phyloP scores from a whole-genome alignment of 2,888 invertebrate genomes.

The Tridacna crocea region DNA sequence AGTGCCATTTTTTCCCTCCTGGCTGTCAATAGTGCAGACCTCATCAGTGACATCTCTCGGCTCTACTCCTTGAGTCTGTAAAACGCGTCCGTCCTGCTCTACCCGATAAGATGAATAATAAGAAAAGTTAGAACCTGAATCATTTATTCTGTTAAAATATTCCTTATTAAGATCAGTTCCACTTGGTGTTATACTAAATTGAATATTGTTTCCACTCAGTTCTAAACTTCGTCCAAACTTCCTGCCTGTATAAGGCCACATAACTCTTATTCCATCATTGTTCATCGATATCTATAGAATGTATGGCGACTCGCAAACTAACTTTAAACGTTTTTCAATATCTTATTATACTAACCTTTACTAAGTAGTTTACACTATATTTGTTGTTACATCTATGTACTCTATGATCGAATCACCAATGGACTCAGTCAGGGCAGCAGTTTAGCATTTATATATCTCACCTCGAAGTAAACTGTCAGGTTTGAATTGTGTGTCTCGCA shows the following conservation, averaged over 20 bases:
- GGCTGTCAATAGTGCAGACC: not conserved
- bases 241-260: constrained; percentile 53
- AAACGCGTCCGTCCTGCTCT: constrained; percentile 32
- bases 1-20: not conserved
- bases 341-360: too few species aligned
- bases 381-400: too few species aligned
- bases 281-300: too few species aligned
- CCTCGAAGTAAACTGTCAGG: not conserved
- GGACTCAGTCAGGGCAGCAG: too few species aligned
- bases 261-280: not conserved
- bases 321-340: too few species aligned
- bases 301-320: too few species aligned
- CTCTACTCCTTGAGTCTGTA: constrained; percentile 34
- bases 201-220: not conserved
- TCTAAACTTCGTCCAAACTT: constrained; percentile 24
- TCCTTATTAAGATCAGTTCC: constrained; percentile 36
- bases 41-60: constrained; percentile 43
- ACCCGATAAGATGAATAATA: constrained; percentile 7
- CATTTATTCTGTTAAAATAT: constrained; percentile 42
- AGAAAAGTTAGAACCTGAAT: constrained; percentile 26
- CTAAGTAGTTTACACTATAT: too few species aligned
- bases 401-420: too few species aligned
- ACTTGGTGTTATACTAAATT: not conserved
- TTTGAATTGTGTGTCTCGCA: too few species aligned
- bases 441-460: not conserved